Evolutionary conservation across 2,113 vertebrate species (phyloP).

Genomic region (Murina feae): DNA sequence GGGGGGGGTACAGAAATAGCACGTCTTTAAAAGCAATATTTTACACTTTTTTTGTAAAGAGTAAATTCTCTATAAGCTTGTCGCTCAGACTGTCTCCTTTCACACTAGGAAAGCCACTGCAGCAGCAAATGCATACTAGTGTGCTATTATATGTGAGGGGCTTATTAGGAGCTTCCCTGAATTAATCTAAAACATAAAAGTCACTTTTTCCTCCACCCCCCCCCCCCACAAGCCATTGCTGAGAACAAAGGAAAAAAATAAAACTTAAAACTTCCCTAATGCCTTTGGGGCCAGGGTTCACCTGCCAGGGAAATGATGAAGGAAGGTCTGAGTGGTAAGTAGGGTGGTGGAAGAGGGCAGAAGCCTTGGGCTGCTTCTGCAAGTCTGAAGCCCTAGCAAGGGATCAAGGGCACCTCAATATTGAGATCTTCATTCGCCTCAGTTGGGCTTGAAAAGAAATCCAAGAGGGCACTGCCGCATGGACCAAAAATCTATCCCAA

Average conservation of each 20-base stretch:
- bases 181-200: background rate
- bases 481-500: background rate
- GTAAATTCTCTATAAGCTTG: background rate
- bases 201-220: background rate
- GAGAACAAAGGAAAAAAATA: background rate
- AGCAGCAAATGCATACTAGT: background rate
- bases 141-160: background rate
- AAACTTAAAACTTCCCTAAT: background rate
- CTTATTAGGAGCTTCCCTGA: background rate
- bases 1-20: background rate
- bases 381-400: background rate
- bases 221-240: background rate
- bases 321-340: background rate
- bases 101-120: background rate
- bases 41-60: constrained; percentile 25
- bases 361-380: background rate
- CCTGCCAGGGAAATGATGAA: background rate
- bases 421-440: background rate
- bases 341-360: background rate
- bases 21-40: background rate
- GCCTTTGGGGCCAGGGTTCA: background rate
- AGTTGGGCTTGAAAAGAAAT: background rate
- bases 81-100: background rate
- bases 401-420: background rate
- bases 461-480: background rate